Conservation (phyloP, 92 coral and sea anemone species). For the Porites rus region DNA sequence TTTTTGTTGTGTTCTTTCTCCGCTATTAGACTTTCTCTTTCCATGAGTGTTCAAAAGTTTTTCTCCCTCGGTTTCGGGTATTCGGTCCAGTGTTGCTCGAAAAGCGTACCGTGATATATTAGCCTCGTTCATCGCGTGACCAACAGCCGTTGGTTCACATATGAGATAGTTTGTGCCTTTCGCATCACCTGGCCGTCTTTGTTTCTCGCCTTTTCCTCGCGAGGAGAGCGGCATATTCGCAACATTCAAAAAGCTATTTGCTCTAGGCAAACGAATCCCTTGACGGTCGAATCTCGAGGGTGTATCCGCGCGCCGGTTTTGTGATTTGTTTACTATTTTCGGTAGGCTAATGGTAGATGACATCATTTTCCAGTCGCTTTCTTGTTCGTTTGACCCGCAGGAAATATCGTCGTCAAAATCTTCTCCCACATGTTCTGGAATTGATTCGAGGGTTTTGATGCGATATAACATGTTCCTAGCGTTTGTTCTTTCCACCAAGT, state of each 20-base stretch:
- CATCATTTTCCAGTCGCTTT: background rate
- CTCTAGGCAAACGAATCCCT: background rate
- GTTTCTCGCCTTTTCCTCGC: slow-evolving; percentile 12
- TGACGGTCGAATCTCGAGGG: background rate
- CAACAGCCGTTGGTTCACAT: slow-evolving; percentile 10
- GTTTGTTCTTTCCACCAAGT: background rate
- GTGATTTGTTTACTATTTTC: slow-evolving; percentile 9
- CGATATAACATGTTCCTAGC: background rate
- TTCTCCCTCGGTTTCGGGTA: slow-evolving; percentile 33
- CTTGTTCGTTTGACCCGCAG: background rate
- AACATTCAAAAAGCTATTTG: slow-evolving; percentile 19
- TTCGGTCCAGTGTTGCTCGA: slow-evolving; percentile 11
- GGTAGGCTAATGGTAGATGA: slow-evolving; percentile 2
- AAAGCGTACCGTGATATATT: slow-evolving; percentile 22
- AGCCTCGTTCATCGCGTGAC: background rate
- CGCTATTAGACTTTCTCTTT: slow-evolving; percentile 5
- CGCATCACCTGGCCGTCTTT: background rate
- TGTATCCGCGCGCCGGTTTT: background rate
- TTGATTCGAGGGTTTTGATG: slow-evolving; percentile 1
- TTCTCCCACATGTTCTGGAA: background rate
- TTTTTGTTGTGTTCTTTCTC: background rate
- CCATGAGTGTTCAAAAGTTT: background rate
- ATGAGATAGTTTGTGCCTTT: slow-evolving; percentile 1
- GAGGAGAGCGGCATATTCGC: slow-evolving; percentile 32
- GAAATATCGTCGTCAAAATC: background rate